A percentile compares a stretch with the other conserved stretches of the same genome.
These are phyloP conservation scores for Corydoras maculifer DNA, from an alignment of 2,113 vertebrate species.

Conservation along the genomic window DNA sequence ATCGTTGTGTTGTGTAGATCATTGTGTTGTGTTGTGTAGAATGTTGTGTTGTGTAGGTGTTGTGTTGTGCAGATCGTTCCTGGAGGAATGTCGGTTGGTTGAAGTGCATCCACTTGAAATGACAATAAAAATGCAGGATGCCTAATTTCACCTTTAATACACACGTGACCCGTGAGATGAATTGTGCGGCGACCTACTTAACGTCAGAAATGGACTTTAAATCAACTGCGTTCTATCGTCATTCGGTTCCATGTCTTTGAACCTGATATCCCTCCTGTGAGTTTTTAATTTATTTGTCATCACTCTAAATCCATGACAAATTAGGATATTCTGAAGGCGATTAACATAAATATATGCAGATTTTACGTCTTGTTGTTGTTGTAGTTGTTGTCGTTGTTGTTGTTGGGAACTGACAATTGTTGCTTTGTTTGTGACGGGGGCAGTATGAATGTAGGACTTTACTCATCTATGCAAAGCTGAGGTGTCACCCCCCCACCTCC, in stretches of 20 bases:
- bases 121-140: too few species aligned
- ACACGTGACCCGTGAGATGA: too few species aligned
- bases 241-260: constrained; percentile 11
- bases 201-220: too few species aligned
- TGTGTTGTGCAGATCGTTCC: too few species aligned
- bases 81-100: too few species aligned
- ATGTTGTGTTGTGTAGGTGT: too few species aligned
- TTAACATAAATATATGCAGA: constrained; percentile 71
- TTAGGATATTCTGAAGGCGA: constrained; percentile 67
- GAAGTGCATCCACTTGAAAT: too few species aligned
- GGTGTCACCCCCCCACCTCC: constrained; percentile 51
- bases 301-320: constrained; percentile 51
- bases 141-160: too few species aligned
- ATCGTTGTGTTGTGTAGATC: too few species aligned
- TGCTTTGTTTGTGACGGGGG: constrained; percentile 21
- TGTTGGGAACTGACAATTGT: constrained; percentile 18
- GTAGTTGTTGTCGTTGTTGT: constrained; percentile 43
- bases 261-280: constrained; percentile 44
- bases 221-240: neutral
- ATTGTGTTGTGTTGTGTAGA: too few species aligned
- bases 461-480: constrained; percentile 61
- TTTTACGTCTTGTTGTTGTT: constrained; percentile 50
- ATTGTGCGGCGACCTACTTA: too few species aligned
- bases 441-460: constrained; percentile 62
- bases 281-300: constrained; percentile 28